A percentile compares a stretch with the other conserved stretches of the same genome.
Conservation (phyloP, 2,797 vertebrate genomes). For the Platalea minor region DNA sequence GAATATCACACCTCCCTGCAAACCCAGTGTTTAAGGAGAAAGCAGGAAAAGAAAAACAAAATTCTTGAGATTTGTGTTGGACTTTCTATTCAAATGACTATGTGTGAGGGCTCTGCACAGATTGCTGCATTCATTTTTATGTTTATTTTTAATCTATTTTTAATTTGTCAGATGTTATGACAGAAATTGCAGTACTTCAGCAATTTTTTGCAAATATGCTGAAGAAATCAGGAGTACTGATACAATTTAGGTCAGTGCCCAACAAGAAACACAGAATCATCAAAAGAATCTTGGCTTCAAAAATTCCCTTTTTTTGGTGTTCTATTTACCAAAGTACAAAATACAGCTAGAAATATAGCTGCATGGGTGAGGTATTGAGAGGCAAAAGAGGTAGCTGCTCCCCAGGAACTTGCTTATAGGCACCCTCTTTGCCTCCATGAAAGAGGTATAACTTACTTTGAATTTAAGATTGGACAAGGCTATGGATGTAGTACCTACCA, state of each 20-base stretch:
- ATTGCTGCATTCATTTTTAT: slow-evolving; percentile 23
- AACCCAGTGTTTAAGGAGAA: not conserved
- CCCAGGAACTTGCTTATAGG: not conserved
- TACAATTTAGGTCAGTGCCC: not conserved
- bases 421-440: not conserved
- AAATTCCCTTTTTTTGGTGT: not conserved
- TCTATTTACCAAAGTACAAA: not conserved
- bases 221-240: not conserved
- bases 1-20: not conserved
- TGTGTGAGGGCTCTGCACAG: not conserved
- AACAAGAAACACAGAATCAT: not conserved
- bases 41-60: slow-evolving; percentile 1
- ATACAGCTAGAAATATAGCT: not conserved
- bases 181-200: slow-evolving; percentile 39
- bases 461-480: not conserved
- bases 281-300: not conserved
- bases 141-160: slow-evolving; percentile 30
- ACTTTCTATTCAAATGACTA: not conserved
- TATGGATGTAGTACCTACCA: not conserved
- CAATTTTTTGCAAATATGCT: not conserved
- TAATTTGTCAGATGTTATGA: slow-evolving; percentile 34
- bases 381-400: not conserved
- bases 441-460: not conserved
- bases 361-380: not conserved
- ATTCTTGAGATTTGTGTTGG: not conserved